phyloP scores from a whole-genome alignment of 2,113 vertebrate species.

The Mesocricetus auratus region DNA sequence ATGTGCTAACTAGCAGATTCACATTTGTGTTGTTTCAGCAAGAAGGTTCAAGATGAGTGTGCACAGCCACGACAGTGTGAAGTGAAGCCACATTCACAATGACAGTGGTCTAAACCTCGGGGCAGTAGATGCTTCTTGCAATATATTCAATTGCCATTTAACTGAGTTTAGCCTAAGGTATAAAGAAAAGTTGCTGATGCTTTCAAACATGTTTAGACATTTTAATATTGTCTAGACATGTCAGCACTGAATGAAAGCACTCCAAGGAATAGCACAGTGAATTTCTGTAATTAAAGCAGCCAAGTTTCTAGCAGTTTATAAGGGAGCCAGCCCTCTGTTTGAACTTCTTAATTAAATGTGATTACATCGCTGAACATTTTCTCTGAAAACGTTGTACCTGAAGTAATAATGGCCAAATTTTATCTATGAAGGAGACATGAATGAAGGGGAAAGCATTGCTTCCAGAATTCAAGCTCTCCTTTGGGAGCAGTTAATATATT shows the following conservation, averaged over 20 bases:
- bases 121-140: constrained; percentile 87
- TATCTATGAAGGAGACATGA: background rate
- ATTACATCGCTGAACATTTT: constrained; percentile 16
- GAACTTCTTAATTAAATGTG: constrained; percentile 40
- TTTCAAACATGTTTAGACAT: constrained; percentile 87
- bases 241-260: constrained; percentile 70
- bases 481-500: background rate
- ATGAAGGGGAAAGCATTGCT: background rate
- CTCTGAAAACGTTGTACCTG: background rate
- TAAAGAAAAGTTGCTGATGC: constrained; percentile 85
- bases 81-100: constrained; percentile 85
- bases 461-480: background rate
- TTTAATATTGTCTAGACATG: constrained; percentile 84
- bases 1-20: constrained; percentile 82
- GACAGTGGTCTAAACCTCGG: constrained; percentile 85
- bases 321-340: background rate
- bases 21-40: constrained; percentile 87
- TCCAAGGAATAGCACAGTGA: constrained; percentile 47
- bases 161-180: constrained; percentile 86
- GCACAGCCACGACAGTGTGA: constrained; percentile 76
- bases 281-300: constrained; percentile 67
- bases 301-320: constrained; percentile 58
- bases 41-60: constrained; percentile 80
- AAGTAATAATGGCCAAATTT: background rate
- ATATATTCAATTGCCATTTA: constrained; percentile 87